A percentile compares a stretch with the other conserved stretches of the same genome.
phyloP scores from a whole-genome alignment of 1,140 invertebrate genomes.

The Triops cancriformis region DNA sequence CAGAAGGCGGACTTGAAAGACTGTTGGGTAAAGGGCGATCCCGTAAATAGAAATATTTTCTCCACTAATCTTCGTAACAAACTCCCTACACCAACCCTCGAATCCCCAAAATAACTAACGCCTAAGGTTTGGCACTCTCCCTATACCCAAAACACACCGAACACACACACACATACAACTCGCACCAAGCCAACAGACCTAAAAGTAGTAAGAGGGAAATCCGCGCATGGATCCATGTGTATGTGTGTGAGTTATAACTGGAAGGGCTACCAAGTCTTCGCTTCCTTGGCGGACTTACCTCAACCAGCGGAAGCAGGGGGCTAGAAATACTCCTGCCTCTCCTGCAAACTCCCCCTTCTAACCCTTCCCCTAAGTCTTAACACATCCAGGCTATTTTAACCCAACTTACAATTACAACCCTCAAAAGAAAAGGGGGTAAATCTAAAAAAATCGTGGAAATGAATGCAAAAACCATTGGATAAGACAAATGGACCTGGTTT shows the following conservation, averaged over 20 bases:
- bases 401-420: background rate
- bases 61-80: background rate
- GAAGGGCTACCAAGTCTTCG: background rate
- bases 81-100: slow-evolving; percentile 4
- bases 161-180: background rate
- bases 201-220: background rate
- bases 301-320: background rate
- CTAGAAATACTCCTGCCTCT: background rate
- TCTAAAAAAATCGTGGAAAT: no score
- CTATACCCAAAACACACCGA: background rate
- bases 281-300: background rate
- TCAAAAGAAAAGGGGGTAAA: no score
- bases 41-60: background rate
- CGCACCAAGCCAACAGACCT: background rate
- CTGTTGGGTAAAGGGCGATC: background rate
- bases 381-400: background rate
- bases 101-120: background rate
- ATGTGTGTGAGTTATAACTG: background rate
- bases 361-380: background rate
- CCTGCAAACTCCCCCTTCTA: background rate
- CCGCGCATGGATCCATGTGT: background rate
- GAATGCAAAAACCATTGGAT: no score
- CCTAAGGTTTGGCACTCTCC: background rate
- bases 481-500: no score
- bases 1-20: background rate